phyloP scores from a whole-genome alignment of 2,888 invertebrate genomes.

The Piscicola geometra region DNA sequence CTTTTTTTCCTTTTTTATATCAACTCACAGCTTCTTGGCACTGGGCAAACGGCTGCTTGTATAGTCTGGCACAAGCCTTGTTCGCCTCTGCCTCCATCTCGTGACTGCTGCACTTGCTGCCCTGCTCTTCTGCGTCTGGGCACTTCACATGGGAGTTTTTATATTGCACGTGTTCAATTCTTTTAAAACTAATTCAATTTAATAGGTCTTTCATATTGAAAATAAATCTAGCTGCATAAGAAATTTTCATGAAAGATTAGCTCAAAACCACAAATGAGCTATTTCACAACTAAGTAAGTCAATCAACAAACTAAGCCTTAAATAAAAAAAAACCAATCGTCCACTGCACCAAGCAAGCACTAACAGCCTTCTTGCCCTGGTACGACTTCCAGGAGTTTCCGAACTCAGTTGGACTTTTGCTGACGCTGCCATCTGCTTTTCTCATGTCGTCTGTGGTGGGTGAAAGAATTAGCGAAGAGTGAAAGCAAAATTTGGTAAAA shows the following conservation, averaged over 20 bases:
- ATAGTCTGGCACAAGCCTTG: conserved; percentile 27
- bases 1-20: neutral
- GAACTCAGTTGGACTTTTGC: conserved; percentile 42
- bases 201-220: no score
- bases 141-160: no score
- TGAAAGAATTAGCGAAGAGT: no score
- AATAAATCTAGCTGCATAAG: no score
- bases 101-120: conserved; percentile 25
- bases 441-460: conserved; percentile 41
- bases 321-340: neutral
- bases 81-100: conserved; percentile 30
- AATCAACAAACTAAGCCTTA: no score
- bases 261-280: no score
- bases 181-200: no score
- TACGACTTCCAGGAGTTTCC: conserved; percentile 45
- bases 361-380: neutral
- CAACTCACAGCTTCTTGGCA: conserved; percentile 36
- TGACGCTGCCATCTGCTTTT: conserved; percentile 37
- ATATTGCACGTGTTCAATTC: no score
- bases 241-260: no score
- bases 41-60: conserved; percentile 27
- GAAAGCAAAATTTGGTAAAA: no score
- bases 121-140: conserved; percentile 25
- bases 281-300: no score
- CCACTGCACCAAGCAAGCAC: conserved; percentile 2